These are phyloP conservation scores for Syngnathus scovelli DNA, from an alignment of 2,113 vertebrate species.

Conservation along the genomic window DNA sequence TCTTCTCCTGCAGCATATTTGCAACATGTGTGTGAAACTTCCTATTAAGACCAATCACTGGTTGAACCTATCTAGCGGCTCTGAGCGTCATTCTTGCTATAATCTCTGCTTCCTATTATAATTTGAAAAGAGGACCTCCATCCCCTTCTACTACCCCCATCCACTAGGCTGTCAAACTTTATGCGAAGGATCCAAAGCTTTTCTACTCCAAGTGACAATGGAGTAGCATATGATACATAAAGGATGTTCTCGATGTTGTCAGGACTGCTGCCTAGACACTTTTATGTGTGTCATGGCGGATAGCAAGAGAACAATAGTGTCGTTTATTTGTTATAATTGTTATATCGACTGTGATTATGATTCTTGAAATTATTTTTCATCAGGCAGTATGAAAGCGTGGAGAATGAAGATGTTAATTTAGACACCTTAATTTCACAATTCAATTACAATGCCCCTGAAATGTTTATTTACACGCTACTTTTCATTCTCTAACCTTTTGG, in stretches of 20 bases:
- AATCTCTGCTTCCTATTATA: slow-evolving; percentile 68
- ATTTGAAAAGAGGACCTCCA: slow-evolving; percentile 49
- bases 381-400: too few species aligned
- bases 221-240: slow-evolving; percentile 10
- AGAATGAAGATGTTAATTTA: too few species aligned
- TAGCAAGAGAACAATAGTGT: not conserved
- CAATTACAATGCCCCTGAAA: not conserved
- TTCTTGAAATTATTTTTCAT: too few species aligned
- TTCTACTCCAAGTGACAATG: slow-evolving; percentile 16
- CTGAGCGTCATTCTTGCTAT: slow-evolving; percentile 68
- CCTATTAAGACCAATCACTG: slow-evolving; percentile 59
- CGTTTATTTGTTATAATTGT: not conserved
- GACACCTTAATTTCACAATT: too few species aligned
- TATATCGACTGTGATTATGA: not conserved
- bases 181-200: slow-evolving; percentile 48
- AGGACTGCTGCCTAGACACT: not conserved
- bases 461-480: not conserved
- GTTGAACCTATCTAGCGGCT: slow-evolving; percentile 61
- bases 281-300: not conserved
- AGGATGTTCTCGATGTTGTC: not conserved
- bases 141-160: slow-evolving; percentile 25
- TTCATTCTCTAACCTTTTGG: not conserved
- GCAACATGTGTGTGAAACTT: slow-evolving; percentile 27
- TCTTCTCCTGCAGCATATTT: slow-evolving; percentile 6
- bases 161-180: slow-evolving; percentile 62